Percentiles rank a stretch among this genome's conserved stretches.
Conservation (phyloP, 2,888 invertebrate species). For the Spilarctia lutea region DNA sequence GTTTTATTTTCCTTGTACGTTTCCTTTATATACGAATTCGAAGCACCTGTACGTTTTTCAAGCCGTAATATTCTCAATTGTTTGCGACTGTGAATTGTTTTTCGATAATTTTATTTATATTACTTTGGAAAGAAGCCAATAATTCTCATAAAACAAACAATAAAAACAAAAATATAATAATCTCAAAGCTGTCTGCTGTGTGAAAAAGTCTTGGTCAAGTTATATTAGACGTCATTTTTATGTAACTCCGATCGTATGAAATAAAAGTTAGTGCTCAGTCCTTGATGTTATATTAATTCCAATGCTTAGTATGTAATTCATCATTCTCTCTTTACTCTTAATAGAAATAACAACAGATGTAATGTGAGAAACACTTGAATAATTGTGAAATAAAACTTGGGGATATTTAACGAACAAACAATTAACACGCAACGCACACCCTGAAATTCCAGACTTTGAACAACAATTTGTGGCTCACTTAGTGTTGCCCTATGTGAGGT, state of each 20-base stretch:
- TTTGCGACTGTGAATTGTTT: slow-evolving; percentile 36
- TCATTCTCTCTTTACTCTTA: neutral
- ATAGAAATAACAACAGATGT: neutral
- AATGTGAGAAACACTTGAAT: too few species aligned
- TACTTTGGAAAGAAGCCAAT: slow-evolving; percentile 33
- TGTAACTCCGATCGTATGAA: neutral
- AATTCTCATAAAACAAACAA: slow-evolving; percentile 34
- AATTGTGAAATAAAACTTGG: too few species aligned
- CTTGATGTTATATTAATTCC: neutral
- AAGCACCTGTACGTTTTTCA: slow-evolving; percentile 25
- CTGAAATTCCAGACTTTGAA: too few species aligned
- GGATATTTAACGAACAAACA: too few species aligned
- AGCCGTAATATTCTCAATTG: slow-evolving; percentile 23
- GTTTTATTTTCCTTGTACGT: slow-evolving; percentile 19
- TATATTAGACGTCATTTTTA: neutral
- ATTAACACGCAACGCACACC: too few species aligned
- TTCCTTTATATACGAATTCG: slow-evolving; percentile 3
- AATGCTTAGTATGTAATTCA: neutral
- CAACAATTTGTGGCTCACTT: too few species aligned
- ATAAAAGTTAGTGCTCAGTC: neutral
- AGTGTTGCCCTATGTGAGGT: too few species aligned
- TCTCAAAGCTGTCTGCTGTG: neutral
- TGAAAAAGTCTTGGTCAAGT: neutral
- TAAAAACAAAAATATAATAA: slow-evolving; percentile 18
- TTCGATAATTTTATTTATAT: slow-evolving; percentile 47